phyloP scores from a whole-genome alignment of 2,113 vertebrate species.

The Phycodurus eques region DNA sequence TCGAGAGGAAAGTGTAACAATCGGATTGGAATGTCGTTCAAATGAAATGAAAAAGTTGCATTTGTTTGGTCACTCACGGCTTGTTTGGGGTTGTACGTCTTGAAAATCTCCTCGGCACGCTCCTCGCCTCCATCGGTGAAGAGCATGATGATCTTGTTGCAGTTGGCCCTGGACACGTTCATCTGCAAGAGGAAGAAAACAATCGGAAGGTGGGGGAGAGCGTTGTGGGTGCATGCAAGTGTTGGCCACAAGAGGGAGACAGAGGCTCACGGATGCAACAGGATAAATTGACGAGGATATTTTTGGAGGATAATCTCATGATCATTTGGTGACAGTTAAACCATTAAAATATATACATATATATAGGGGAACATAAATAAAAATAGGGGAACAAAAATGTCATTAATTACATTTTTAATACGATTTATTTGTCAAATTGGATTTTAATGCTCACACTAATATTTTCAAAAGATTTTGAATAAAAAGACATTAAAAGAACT shows the following conservation, averaged over 20 bases:
- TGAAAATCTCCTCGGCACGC: slow-evolving; percentile 89
- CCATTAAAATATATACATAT: neutral
- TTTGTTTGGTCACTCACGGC: slow-evolving; percentile 64
- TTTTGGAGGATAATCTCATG: neutral
- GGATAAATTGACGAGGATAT: neutral
- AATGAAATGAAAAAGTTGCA: neutral
- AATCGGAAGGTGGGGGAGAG: too few relatives aligned
- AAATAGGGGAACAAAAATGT: too few relatives aligned
- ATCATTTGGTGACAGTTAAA: neutral
- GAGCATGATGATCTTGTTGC: slow-evolving; percentile 98
- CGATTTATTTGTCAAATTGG: too few relatives aligned
- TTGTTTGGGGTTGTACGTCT: slow-evolving; percentile 85
- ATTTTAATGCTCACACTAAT: too few relatives aligned
- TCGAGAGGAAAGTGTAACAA: neutral
- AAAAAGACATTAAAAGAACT: neutral
- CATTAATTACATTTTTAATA: too few relatives aligned
- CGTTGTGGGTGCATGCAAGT: too few relatives aligned
- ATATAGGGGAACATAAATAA: too few relatives aligned
- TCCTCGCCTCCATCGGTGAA: slow-evolving; percentile 98
- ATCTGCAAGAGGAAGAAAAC: slow-evolving; percentile 56
- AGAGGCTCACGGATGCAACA: slow-evolving; percentile 15
- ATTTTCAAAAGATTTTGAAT: neutral
- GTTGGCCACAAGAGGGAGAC: slow-evolving; percentile 48
- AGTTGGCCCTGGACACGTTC: slow-evolving; percentile 89
- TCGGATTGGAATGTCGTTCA: neutral